phyloP scores from a whole-genome alignment of 2,797 vertebrate species.

The Manis pentadactyla region DNA sequence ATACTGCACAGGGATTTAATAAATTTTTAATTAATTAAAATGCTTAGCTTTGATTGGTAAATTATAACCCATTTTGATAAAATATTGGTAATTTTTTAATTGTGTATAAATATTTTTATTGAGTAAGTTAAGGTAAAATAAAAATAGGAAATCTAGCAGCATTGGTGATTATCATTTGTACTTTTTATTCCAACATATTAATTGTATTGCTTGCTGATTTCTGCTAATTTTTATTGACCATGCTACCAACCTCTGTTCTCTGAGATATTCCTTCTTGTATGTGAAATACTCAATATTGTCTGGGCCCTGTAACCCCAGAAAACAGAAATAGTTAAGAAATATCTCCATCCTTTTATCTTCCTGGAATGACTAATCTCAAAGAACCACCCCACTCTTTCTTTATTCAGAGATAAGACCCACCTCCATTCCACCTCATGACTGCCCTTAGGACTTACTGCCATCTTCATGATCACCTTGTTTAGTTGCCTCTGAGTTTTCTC shows the following conservation, averaged over 20 bases:
- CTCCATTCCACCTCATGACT: neutral
- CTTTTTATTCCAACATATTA: neutral
- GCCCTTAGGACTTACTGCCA: neutral
- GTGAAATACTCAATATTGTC: neutral
- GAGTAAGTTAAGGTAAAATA: neutral
- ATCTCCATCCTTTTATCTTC: neutral
- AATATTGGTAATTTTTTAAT: neutral
- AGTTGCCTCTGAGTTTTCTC: neutral
- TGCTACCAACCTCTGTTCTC: neutral
- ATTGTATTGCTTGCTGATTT: neutral
- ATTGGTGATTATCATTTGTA: neutral
- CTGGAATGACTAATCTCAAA: neutral
- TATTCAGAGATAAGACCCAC: neutral
- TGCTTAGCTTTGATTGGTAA: neutral
- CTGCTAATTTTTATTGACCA: neutral
- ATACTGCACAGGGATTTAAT: neutral
- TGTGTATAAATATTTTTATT: neutral
- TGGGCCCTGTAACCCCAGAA: neutral
- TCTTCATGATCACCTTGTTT: neutral
- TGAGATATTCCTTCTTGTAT: neutral
- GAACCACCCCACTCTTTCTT: neutral
- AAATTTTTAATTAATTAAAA: slow-evolving; percentile 7
- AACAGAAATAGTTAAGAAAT: neutral
- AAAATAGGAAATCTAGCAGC: neutral
- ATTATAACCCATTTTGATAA: neutral